A percentile compares a stretch with the other conserved stretches of the same genome.
Evolutionary conservation across 2,113 vertebrate genomes (phyloP).

Genomic region (Microtus pennsylvanicus): DNA sequence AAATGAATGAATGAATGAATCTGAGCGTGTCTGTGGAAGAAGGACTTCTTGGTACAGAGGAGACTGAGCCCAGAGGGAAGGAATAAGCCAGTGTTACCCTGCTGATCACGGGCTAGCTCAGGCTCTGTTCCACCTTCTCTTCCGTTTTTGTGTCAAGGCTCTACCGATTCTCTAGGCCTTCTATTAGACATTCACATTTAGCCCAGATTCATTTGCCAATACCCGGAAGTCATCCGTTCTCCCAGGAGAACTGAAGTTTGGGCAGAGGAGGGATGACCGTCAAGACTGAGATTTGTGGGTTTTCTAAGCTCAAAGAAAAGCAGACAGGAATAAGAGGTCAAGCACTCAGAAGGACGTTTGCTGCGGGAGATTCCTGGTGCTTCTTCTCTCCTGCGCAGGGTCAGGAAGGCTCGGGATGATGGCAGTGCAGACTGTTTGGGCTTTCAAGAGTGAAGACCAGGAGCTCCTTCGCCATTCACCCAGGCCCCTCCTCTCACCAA

Average conservation of each 20-base stretch:
- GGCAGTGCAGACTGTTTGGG: background rate
- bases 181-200: background rate
- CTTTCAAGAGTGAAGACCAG: background rate
- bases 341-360: background rate
- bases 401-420: background rate
- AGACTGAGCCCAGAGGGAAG: background rate
- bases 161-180: background rate
- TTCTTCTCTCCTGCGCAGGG: background rate
- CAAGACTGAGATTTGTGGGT: background rate
- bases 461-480: background rate
- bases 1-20: background rate
- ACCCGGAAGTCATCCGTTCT: background rate
- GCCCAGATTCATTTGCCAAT: background rate
- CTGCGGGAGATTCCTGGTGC: background rate
- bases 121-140: background rate
- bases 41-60: background rate
- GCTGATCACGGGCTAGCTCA: background rate
- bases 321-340: background rate
- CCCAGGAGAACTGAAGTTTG: background rate
- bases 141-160: rapidly evolving
- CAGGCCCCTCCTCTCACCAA: background rate
- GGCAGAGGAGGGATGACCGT: background rate
- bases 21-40: background rate
- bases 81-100: background rate
- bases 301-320: background rate